Evolutionary conservation across 2,797 vertebrate genomes (phyloP), one percentile per base, ranked within the genome.

Genomic region (Takifugu rubripes): DNA sequence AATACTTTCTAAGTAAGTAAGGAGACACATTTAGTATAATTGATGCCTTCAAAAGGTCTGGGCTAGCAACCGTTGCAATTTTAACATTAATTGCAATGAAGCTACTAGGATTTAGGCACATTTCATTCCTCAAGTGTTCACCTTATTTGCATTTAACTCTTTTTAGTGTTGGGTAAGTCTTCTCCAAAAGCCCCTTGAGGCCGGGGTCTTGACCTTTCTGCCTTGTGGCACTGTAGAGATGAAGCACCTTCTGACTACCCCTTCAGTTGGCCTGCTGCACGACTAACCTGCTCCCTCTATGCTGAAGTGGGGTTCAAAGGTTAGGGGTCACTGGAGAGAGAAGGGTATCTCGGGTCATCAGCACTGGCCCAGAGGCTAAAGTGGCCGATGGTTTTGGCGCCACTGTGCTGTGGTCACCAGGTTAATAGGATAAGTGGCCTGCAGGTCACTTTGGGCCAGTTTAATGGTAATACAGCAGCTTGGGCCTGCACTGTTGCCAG

Each of bases 401-500:
- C 87, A 75, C 73, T 63, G 60, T 71, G 68, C 48, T 59, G 72
- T 87, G 85, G 87, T 86, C 84, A 71, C 64, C 64, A 77, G 87
- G 84, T 85, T 89, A 90, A 88, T 88, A 74, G 78, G 87, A 90
- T 89, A 88, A 89, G 84, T 84, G 75, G 83, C 77, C 83, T 70
- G 65, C 56, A 56, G 83, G 81, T 89, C 85, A 89, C 45, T 78
- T 78, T 80, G 77, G 75, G 70, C 84, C 77, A 81, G 71, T 85
- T 84, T 80, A 72, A 87, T 85, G 80, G 84, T 85, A 87, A 88
- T 84, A 72, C 77, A 49, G 65, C 56, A 82, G 72, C 70, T 81
- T 5, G 74, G 68, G 67, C 77, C 68, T 74, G 49, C 74, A 46
- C 75, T 48, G 73, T 76, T 82, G 62, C 60, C 76, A 58, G 74